Conservation (phyloP, 2,113 vertebrate genomes). For the Paradisaea rubra region DNA sequence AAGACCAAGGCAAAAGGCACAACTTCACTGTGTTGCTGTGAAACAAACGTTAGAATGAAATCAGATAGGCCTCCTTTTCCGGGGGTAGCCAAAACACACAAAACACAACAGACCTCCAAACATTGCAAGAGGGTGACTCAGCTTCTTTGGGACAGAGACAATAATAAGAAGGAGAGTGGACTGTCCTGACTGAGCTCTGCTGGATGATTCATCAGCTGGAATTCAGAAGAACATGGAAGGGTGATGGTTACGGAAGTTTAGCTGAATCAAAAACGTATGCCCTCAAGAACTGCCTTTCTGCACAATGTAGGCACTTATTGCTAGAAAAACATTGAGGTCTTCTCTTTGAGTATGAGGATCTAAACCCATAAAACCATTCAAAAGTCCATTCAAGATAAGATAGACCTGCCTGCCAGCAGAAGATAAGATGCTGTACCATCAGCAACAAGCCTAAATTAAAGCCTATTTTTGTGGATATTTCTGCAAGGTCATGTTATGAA, state of each 20-base stretch:
- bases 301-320: neutral
- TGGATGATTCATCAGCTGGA: slow-evolving; percentile 31
- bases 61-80: neutral
- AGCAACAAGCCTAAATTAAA: neutral
- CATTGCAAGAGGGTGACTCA: slow-evolving; percentile 26
- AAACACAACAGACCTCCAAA: slow-evolving; percentile 20
- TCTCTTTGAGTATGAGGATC: neutral
- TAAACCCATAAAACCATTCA: neutral
- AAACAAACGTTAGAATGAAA: slow-evolving; percentile 23
- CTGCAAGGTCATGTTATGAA: neutral
- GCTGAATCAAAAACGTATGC: neutral
- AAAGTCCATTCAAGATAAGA: neutral
- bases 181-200: neutral
- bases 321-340: neutral
- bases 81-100: slow-evolving; percentile 10
- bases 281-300: neutral
- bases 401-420: neutral
- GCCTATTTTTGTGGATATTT: neutral
- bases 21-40: neutral
- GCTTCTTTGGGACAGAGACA: slow-evolving; percentile 21
- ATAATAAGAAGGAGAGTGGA: neutral
- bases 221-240: slow-evolving; percentile 47
- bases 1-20: slow-evolving; percentile 4
- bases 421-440: neutral
- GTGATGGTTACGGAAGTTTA: neutral